Evolutionary conservation across 2,113 vertebrate species (phyloP).

Genomic region (Heterotis niloticus): DNA sequence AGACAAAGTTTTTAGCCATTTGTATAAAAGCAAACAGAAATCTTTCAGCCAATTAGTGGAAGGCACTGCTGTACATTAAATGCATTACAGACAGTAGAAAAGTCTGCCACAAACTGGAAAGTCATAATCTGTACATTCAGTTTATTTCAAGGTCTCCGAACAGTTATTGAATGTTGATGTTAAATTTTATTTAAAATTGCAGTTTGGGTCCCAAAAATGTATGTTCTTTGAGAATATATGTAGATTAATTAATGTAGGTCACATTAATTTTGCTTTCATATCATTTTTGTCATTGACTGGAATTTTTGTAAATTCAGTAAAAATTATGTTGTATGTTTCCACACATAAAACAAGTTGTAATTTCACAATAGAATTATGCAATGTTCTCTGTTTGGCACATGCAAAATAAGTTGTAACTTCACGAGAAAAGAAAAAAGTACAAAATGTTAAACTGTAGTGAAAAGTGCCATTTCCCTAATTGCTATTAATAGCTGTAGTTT

Average conservation of each 20-base stretch:
- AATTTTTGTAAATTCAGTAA: constrained; percentile 1
- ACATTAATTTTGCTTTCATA: background rate
- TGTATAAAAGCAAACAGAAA: no score
- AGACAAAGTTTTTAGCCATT: no score
- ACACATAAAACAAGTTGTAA: no score
- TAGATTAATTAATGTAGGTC: no score
- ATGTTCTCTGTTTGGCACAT: background rate
- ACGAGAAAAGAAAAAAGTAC: constrained; percentile 19
- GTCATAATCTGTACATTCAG: no score
- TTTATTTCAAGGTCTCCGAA: no score
- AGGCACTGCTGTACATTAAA: no score
- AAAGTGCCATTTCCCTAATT: constrained; percentile 49
- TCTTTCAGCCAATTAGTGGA: no score
- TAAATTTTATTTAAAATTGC: no score
- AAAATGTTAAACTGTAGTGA: constrained; percentile 22
- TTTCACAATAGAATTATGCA: constrained; percentile 16
- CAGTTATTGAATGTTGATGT: no score
- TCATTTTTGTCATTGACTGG: background rate
- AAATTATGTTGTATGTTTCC: background rate
- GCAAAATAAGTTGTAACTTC: constrained; percentile 26
- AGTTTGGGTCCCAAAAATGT: background rate
- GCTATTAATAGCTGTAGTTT: constrained; percentile 32
- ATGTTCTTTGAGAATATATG: background rate
- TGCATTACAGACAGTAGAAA: no score
- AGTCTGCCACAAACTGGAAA: no score